Evolutionary conservation across 2,113 vertebrate species (phyloP), one percentile per base, ranked within the genome.

Genomic region (Lontra canadensis): DNA sequence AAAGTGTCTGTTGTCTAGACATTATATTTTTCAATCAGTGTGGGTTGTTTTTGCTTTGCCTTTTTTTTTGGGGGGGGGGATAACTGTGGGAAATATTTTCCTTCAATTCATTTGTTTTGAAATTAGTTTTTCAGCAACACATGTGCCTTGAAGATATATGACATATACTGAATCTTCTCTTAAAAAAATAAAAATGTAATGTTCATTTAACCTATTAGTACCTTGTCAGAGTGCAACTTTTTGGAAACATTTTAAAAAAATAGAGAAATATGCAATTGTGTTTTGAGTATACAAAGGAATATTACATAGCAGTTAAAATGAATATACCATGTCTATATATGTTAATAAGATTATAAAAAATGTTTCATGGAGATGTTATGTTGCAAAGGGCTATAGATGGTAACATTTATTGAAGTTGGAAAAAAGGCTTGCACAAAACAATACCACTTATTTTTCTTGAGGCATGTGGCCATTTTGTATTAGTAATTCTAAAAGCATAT

Each of bases 21-120:
- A 26, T 67, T 26, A 90, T 95, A 59, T 93, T 88, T 97, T 81
- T 7, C 1, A 81, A 29, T 73, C 23, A 52, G 23, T 47, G 20
- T 86, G 31, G 9, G 63, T 71, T 42, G 5, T 26, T 74, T 74
- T 74, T 74, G 23, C 17, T 12, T 71, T n/a, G n/a, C n/a, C n/a
- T n/a, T n/a, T n/a, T 9, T 61, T 63, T 52, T 52, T 52, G 49
- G n/a, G n/a, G n/a, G n/a, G n/a, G n/a, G n/a, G n/a, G n/a, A 55
- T 7, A 76, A n/a, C 15, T 17, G 11, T 36, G 34, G 42, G 15
- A 49, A 80, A 63, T 67, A 9, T 9, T 80, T 69, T 83, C 18
- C 17, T 76, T 95, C 69, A 47, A 65, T 71, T 74, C 88, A 52
- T 91, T 87, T 86, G 82, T 79, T 69, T 91, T 73, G 47, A 80